Percentiles rank a stretch among this genome's conserved stretches.
phyloP scores from a whole-genome alignment of 2,113 vertebrate species.

The Tylochromis polylepis region DNA sequence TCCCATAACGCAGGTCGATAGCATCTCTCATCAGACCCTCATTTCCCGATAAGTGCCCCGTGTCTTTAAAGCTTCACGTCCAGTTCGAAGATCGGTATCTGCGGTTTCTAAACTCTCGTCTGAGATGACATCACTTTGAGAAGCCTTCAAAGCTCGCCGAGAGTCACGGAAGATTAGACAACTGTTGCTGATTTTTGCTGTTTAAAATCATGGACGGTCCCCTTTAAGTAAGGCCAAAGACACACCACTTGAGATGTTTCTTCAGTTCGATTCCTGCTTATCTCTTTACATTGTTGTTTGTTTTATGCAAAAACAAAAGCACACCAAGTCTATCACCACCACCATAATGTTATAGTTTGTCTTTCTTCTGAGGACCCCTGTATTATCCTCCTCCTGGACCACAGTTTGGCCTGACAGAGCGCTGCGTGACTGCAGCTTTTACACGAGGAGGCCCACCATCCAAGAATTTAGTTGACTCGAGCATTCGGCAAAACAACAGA shows the following conservation, averaged over 20 bases:
- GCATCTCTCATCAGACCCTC: background rate
- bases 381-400: background rate
- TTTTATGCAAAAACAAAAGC: background rate
- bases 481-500: slow-evolving; percentile 48
- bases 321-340: background rate
- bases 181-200: background rate
- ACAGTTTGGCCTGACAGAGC: slow-evolving; percentile 29
- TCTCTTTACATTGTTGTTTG: background rate
- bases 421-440: slow-evolving; percentile 50
- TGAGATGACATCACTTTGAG: background rate
- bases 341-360: background rate
- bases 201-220: background rate
- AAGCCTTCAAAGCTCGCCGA: background rate
- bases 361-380: background rate
- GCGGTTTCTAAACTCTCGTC: background rate
- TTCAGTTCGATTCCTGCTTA: background rate
- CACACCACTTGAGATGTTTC: background rate
- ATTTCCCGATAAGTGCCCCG: background rate
- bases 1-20: background rate
- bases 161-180: background rate
- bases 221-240: background rate
- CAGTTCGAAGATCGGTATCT: background rate
- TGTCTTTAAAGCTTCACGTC: background rate
- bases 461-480: slow-evolving; percentile 25
- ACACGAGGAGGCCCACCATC: slow-evolving; percentile 29